These are phyloP conservation scores for Trachelus iudaicus DNA, from an alignment of 2,888 invertebrate genomes.

Conservation along the genomic window DNA sequence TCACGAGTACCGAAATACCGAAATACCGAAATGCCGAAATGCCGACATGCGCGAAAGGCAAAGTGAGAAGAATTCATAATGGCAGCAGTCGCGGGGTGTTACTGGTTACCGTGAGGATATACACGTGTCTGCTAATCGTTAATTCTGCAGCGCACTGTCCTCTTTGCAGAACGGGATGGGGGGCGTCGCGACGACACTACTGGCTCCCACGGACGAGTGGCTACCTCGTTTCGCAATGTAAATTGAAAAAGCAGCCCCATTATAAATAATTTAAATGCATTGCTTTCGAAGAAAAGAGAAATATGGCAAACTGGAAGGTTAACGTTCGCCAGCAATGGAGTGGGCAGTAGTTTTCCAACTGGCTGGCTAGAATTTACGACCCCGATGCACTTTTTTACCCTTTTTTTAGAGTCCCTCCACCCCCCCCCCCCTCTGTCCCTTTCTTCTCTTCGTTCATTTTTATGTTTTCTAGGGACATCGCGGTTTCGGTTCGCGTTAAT, in stretches of 20 bases:
- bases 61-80: background rate
- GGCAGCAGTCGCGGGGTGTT: background rate
- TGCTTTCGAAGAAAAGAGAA: conserved; percentile 33
- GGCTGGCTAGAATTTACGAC: background rate
- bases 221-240: conserved; percentile 36
- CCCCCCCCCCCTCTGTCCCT: background rate
- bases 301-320: background rate
- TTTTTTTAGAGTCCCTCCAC: background rate
- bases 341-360: background rate
- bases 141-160: background rate
- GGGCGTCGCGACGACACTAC: background rate
- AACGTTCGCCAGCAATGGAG: background rate
- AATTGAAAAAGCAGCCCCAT: conserved; percentile 48
- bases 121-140: background rate
- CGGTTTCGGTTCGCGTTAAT: conserved; percentile 1
- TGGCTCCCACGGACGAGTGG: background rate
- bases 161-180: background rate
- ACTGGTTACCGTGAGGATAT: background rate
- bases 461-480: conserved; percentile 3
- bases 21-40: no score
- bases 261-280: conserved; percentile 55
- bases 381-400: conserved; percentile 9
- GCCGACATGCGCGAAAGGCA: background rate
- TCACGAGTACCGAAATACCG: no score
- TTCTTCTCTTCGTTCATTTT: background rate